Conservation (phyloP, 1,140 invertebrate species). For the Caerostris extrusa region DNA sequence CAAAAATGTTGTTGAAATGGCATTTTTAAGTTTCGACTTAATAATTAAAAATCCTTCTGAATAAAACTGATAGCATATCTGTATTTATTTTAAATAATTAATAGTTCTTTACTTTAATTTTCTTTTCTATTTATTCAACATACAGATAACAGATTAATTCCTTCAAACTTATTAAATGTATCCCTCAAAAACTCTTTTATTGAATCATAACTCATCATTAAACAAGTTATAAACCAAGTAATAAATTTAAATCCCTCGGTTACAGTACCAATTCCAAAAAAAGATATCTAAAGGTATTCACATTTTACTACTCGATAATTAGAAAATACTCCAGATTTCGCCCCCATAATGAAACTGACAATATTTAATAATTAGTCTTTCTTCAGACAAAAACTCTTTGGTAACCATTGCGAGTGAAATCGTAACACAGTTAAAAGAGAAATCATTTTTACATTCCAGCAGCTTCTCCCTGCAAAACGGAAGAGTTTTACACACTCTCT, state of each 20-base stretch:
- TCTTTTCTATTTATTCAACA: not conserved
- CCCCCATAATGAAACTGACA: slow-evolving; percentile 37
- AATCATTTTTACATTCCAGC: slow-evolving; percentile 46
- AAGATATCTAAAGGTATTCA: not conserved
- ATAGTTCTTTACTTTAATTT: too few relatives aligned
- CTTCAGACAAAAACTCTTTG: slow-evolving; percentile 15
- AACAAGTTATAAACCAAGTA: not conserved
- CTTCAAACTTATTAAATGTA: not conserved
- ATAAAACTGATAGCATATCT: too few relatives aligned
- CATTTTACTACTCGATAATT: not conserved
- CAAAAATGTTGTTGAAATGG: too few relatives aligned
- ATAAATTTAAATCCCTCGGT: not conserved
- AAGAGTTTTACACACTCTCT: slow-evolving; percentile 73
- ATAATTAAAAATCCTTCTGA: too few relatives aligned
- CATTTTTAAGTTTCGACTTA: too few relatives aligned
- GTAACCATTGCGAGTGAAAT: not conserved
- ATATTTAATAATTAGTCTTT: slow-evolving; percentile 60
- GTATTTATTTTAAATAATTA: too few relatives aligned
- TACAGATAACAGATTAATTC: not conserved
- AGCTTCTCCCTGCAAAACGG: slow-evolving; percentile 14
- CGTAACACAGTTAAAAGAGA: slow-evolving; percentile 15
- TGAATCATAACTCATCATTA: not conserved
- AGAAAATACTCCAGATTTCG: not conserved
- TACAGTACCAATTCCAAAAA: not conserved
- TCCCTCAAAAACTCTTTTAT: not conserved